These are phyloP conservation scores for Desoria tigrina DNA, from an alignment of 2,888 invertebrate species.

Conservation along the genomic window DNA sequence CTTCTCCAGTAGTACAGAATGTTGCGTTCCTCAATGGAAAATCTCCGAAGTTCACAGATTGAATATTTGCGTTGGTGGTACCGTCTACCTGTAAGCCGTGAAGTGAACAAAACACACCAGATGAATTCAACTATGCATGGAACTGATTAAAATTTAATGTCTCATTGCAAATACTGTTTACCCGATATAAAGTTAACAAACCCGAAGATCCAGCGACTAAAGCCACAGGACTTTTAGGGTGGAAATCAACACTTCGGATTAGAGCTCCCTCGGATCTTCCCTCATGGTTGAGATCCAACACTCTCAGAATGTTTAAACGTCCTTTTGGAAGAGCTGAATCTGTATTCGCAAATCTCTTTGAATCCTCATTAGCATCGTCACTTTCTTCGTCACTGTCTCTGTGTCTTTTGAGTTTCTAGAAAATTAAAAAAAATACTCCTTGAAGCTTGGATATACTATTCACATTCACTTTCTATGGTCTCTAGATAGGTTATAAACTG, in stretches of 20 bases:
- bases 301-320: background rate
- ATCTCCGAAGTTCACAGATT: slow-evolving; percentile 72
- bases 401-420: no score
- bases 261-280: slow-evolving; percentile 67
- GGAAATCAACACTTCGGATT: slow-evolving; percentile 77
- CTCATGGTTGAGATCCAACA: background rate
- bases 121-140: no score
- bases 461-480: no score
- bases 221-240: slow-evolving; percentile 79
- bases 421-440: no score
- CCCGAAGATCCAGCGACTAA: slow-evolving; percentile 76
- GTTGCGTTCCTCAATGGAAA: slow-evolving; percentile 74
- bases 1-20: slow-evolving; percentile 74
- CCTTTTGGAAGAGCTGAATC: background rate
- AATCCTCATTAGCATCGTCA: background rate
- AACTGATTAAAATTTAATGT: slow-evolving; percentile 2
- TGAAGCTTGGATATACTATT: no score
- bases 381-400: no score
- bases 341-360: background rate
- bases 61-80: slow-evolving; percentile 76
- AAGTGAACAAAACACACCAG: no score
- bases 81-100: slow-evolving; percentile 74
- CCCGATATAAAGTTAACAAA: slow-evolving; percentile 73
- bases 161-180: slow-evolving; percentile 53
- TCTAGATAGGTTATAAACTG: no score